phyloP scores from a whole-genome alignment of 2,113 vertebrate genomes.

The Burhinus bistriatus region DNA sequence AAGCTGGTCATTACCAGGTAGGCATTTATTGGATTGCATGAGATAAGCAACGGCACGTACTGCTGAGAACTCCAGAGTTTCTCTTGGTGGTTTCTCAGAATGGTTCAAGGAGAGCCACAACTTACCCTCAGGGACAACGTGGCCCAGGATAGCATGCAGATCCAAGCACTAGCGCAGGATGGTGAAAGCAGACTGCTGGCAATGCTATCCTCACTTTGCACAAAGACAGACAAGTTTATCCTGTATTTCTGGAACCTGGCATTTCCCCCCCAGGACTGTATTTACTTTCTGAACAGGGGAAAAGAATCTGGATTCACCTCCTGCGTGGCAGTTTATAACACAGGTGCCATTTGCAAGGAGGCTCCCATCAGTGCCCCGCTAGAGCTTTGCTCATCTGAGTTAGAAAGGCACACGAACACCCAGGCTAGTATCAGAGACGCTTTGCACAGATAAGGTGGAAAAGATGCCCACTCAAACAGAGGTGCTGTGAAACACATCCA shows the following conservation, averaged over 20 bases:
- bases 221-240: neutral
- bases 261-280: neutral
- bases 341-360: neutral
- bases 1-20: neutral
- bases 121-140: neutral
- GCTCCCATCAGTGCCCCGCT: neutral
- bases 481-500: neutral
- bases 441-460: neutral
- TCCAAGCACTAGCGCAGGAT: neutral
- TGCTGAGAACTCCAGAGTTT: neutral
- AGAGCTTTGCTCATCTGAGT: neutral
- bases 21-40: neutral
- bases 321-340: neutral
- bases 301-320: neutral
- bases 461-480: neutral
- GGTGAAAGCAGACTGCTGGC: neutral
- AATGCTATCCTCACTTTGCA: neutral
- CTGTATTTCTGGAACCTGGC: neutral
- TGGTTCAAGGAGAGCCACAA: neutral
- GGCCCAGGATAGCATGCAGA: rapidly evolving
- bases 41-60: neutral
- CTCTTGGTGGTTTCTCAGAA: neutral
- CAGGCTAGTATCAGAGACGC: neutral
- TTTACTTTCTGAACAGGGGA: neutral
- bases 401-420: neutral